Base-by-base conservation (phyloP, 2,888 invertebrate genomes). In the Cordilura impudica region DNA sequence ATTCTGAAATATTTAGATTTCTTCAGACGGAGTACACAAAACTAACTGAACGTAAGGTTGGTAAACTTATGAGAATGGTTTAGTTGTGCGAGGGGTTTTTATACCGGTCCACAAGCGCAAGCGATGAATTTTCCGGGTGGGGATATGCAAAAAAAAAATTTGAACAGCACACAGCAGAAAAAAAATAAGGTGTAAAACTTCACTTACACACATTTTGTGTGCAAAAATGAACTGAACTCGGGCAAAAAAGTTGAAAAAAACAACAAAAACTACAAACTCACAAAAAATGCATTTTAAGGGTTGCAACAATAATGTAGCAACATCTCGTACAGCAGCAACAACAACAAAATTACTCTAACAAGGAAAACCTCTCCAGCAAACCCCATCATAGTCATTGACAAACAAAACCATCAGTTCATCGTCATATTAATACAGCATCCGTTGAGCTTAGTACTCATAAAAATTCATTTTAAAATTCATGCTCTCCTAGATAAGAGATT, bases 111-210 rank as follows among this genome's bases (percentile, higher is more conserved):
- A 80, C 85, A 81, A 86, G 84, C 83, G 82, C 83, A 81, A 81
- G 82, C 85, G 88, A 88, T 88, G 88, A 89, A 89, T 87, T 89
- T 89, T 89, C 88, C 88, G 87, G 86, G 86, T 87, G 89, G 89
- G 86, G 88, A 88, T 88, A 88, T 88, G 87, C 87, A 85, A 86
- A 86, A 87, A 83, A 49, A 23, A 71, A 31, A 19, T 5, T 47
- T 10, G 8, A 71, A 60, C 51, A 53, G 4, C 14, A 49, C n/a
- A 54, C 51, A 49, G 39, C 29, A 60, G 26, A 29, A 45, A 23
- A n/a, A 54, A 56, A 58, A 67, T 39, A 67, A 72, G 71, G 79
- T 79, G 75, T 75, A 79, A 79, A 79, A 75, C 75, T 75, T 72
- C 61, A 75, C 71, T 79, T 75, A 72, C 79, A 70, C 39, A 76